These are phyloP conservation scores for Drosophila prostipennis DNA, from an alignment of 2,888 invertebrate genomes.

Conservation along the genomic window DNA sequence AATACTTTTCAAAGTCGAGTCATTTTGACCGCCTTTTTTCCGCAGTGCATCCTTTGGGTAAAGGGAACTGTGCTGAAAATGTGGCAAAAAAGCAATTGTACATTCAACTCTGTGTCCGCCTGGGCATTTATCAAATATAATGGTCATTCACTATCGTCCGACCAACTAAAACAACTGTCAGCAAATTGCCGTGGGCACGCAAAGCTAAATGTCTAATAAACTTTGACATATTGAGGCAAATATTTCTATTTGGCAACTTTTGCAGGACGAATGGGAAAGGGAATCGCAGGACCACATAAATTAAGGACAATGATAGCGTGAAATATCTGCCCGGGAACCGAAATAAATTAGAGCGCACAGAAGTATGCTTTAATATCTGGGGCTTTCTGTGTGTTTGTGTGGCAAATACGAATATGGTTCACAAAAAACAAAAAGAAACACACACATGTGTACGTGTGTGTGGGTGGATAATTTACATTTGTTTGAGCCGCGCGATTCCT, in stretches of 20 bases:
- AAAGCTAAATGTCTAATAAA: constrained; percentile 78
- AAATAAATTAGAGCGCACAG: constrained; percentile 61
- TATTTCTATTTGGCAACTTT: constrained; percentile 66
- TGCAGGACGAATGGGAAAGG: background rate
- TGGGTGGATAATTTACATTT: constrained; percentile 38
- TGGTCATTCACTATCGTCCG: constrained; percentile 69
- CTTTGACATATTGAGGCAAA: constrained; percentile 78
- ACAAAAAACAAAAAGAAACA: constrained; percentile 10
- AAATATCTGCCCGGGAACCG: constrained; percentile 48
- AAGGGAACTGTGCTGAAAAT: constrained; percentile 28
- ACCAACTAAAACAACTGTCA: constrained; percentile 66
- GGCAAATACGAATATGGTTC: background rate
- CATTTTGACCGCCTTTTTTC: background rate
- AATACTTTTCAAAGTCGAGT: too few species aligned
- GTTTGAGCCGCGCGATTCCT: constrained; percentile 22
- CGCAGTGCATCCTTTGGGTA: constrained; percentile 12
- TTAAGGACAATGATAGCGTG: constrained; percentile 57
- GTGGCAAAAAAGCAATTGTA: constrained; percentile 54
- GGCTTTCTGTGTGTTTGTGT: constrained; percentile 4
- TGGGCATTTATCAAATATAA: constrained; percentile 73
- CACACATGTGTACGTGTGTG: constrained; percentile 27
- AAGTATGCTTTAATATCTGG: constrained; percentile 40
- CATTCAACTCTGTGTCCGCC: constrained; percentile 56
- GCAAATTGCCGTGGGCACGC: constrained; percentile 77
- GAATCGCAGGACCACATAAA: constrained; percentile 36